Evolutionary conservation across 2,888 invertebrate genomes (phyloP), one percentile per base, ranked within the genome.

Genomic region (Phorcus lineatus): DNA sequence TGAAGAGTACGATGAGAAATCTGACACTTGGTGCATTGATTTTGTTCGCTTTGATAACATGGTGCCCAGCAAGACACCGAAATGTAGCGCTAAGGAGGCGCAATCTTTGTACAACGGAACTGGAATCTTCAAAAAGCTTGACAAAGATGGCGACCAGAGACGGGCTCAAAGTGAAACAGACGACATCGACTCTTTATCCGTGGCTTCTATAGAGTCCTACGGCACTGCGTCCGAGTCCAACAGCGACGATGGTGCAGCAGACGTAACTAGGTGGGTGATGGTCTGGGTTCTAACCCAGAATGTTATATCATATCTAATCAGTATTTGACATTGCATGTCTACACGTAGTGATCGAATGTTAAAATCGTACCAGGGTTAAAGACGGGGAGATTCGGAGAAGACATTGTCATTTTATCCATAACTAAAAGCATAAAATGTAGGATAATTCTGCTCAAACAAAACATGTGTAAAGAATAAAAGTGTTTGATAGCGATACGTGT

Each of bases 21-120:
- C 86, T 53, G 88, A 86, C 24, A 82, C 87, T 19, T 90, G 90
- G 90, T 87, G 87, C 81, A 87, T 90, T 28, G 88, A 90, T 79
- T 90, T 90, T 66, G 85, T 86, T 7, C 85, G 86, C 3, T 90
- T 90, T 74, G 74, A 52, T 19, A 78, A 82, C 76, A 79, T 85
- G 3, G 79, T 83, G 11, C 83, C 83, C 17, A 81, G 82, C 53
- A 40, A 70, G 74, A 83, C 85, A 0, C 85, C 85, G 0, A 75
- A 77, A 13, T 79, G 83, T 54, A 78, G 80, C 31, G 80, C 82
- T 9, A 53, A 55, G 31, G 80, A 82, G 47, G 52, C 62, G 53
- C 52, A 78, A 7, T 28, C 24, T 17, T 31, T 70, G 28, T 53
- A 78, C 53, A 70, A 47, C 19, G 67, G 70, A 22, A 70, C 36